Evolutionary conservation across 1,140 invertebrate species (phyloP), one percentile per base, ranked within the genome.

Genomic region (Pissodes strobi): DNA sequence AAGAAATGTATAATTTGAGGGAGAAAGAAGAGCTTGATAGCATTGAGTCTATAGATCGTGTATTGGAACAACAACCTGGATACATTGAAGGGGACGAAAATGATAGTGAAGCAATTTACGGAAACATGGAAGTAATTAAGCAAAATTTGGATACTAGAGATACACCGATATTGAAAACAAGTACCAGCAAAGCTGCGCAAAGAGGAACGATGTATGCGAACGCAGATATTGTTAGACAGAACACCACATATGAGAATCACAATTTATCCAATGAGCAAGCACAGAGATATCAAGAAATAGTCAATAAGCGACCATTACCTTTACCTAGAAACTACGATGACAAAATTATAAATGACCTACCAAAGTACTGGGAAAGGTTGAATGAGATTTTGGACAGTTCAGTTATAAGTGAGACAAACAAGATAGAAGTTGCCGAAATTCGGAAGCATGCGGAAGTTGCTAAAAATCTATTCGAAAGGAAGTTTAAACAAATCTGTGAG

Each of bases 281-380:
- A 19, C 27, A 37, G 18, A 27, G 4, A 5, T 5, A 21, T 38
- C 6, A 6, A 34, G 37, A 53, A 53, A 5, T 39, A n/a, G 38
- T 38, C 12, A 39, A 52, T 2, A 64, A 57, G 37, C 27, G 19
- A 9, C 63, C 63, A 13, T 30, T 49, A 13, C 63, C 63, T 5
- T 21, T 58, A 5, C 63, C 63, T 5, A 49, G 63, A 34, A 65
- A 59, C 3, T 30, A 52, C 25, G 55, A 58, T 2, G 55, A 65
- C 1, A 58, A 51, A 18, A 4, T 58, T 6, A 49, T 65, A n/a
- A 51, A 38, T 2, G 21, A 23, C 43, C 27, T 65, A 12, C 63
- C 55, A 9, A 65, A 23, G 15, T 12, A 51, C 21, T 65, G 53
- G 53, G 1, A 34, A 38, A 49, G 55, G 27, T 27, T 65, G 30